Base-by-base conservation (phyloP, 2,888 invertebrate species). In the Calephelis perditalis region DNA sequence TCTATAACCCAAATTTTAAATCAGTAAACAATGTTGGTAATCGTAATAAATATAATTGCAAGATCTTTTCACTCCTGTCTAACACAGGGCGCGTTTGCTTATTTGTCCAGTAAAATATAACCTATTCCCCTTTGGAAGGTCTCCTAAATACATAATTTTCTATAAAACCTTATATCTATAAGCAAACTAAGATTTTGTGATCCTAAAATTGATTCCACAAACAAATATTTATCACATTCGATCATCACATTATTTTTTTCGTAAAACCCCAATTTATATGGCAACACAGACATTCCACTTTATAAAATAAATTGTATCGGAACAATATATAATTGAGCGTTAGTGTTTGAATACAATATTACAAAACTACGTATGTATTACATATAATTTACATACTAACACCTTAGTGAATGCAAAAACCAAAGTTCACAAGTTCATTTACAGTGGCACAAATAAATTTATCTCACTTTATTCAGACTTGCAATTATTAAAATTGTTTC, bases 181-280 rank as follows among this genome's bases (percentile, higher is more conserved):
- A 35, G 9, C 9, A 5, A 10, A 35, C 40, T 40, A 40, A 54
- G 8, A 56, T 52, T 15, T 46, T 26, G 60, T 56, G 60, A 40
- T 40, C 36, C 40, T 56, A 60, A 12, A 37, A 37, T 55, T 55
- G 15, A 1, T 44, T 45, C 44, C 12, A 55, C 37, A 45, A 15
- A 47, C 55, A 55, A 46, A 69, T 71, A 71, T 80, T 73, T 88
- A 88, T 89, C 88, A 90, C 88, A 88, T 86, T 74, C 83, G 81
- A 78, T 77, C 86, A 89, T 90, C 88, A 88, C 80, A 79, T 74
- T 26, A n/a, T 69, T 70, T 70, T 65, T 69, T 69, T 57, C 57
- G 58, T 59, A 59, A 55, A 63, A 59, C 61, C 60, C 62, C 45
- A 54, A 58, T 61, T 63, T 57, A 63, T 63, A 63, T 65, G 63